These are phyloP conservation scores for Ypsolopha scabrella DNA, from an alignment of 2,888 invertebrate species.

Conservation along the genomic window DNA sequence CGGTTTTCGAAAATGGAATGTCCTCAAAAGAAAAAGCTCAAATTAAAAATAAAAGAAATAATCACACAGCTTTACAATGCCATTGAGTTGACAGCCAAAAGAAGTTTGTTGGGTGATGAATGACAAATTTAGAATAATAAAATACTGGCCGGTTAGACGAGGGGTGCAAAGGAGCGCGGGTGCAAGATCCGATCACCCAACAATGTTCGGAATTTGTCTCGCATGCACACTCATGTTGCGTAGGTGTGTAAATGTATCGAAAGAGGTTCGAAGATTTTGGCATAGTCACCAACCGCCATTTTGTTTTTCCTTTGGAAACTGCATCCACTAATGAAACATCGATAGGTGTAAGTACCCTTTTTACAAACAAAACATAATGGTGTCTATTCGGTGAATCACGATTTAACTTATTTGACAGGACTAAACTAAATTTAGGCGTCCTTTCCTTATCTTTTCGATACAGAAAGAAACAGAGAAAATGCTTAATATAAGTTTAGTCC, in stretches of 20 bases:
- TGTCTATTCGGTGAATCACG: too few relatives aligned
- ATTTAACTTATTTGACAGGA: too few relatives aligned
- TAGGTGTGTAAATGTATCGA: slow-evolving; percentile 12
- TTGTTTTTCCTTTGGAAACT: too few relatives aligned
- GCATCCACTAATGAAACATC: too few relatives aligned
- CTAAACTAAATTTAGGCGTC: too few relatives aligned
- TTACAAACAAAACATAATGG: too few relatives aligned
- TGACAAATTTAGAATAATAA: slow-evolving; percentile 24
- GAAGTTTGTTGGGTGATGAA: slow-evolving; percentile 58
- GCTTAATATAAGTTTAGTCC: too few relatives aligned
- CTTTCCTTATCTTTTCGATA: too few relatives aligned
- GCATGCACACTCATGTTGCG: slow-evolving; percentile 40
- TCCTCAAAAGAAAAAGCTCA: slow-evolving; percentile 35
- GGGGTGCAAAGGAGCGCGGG: slow-evolving; percentile 33
- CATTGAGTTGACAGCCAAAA: slow-evolving; percentile 50
- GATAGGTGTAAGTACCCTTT: too few relatives aligned
- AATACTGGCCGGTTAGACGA: neutral
- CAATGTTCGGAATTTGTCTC: slow-evolving; percentile 41
- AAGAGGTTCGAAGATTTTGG: neutral
- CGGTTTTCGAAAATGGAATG: slow-evolving; percentile 20
- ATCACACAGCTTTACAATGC: slow-evolving; percentile 64
- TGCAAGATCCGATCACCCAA: slow-evolving; percentile 59
- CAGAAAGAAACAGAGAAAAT: too few relatives aligned
- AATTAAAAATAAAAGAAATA: slow-evolving; percentile 41
- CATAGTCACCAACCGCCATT: too few relatives aligned